A percentile compares a stretch with the other conserved stretches of the same genome.
Evolutionary conservation across 2,888 invertebrate species (phyloP).

Genomic region (Ligdia adustata): DNA sequence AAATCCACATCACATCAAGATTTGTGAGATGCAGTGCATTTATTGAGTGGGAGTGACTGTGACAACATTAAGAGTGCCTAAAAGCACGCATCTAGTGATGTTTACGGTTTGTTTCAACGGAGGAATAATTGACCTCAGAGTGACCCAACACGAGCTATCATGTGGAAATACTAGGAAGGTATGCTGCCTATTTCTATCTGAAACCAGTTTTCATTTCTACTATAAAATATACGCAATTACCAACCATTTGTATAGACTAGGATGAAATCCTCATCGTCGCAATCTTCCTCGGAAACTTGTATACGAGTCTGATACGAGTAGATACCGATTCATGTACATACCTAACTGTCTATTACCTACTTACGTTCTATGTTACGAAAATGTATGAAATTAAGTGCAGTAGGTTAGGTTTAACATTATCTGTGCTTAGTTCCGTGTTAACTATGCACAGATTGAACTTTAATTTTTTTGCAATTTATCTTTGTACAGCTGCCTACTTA

Average conservation of each 20-base stretch:
- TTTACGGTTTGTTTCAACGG: constrained; percentile 43
- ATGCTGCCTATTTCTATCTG: constrained; percentile 38
- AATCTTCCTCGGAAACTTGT: constrained; percentile 20
- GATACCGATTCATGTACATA: background rate
- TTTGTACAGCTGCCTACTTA: no score
- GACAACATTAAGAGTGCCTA: constrained; percentile 17
- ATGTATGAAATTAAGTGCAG: constrained; percentile 30
- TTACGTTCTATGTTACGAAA: constrained; percentile 25
- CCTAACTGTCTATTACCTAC: background rate
- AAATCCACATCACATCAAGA: no score
- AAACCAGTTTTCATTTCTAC: constrained; percentile 51
- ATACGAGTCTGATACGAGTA: no score
- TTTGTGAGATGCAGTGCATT: background rate
- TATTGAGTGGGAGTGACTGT: constrained; percentile 29
- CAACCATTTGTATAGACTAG: constrained; percentile 31
- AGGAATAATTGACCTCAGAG: constrained; percentile 54
- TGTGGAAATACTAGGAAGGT: constrained; percentile 59
- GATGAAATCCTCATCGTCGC: constrained; percentile 29
- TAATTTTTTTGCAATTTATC: constrained; percentile 6
- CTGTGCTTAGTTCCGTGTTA: constrained; percentile 20
- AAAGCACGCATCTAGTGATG: constrained; percentile 38
- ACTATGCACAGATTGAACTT: constrained; percentile 7
- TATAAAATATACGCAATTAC: constrained; percentile 34
- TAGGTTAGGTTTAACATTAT: constrained; percentile 31
- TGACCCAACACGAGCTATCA: constrained; percentile 45